Evolutionary conservation across 2,888 invertebrate genomes (phyloP), one percentile per base, ranked within the genome.

Genomic region (Chalcis sispes): DNA sequence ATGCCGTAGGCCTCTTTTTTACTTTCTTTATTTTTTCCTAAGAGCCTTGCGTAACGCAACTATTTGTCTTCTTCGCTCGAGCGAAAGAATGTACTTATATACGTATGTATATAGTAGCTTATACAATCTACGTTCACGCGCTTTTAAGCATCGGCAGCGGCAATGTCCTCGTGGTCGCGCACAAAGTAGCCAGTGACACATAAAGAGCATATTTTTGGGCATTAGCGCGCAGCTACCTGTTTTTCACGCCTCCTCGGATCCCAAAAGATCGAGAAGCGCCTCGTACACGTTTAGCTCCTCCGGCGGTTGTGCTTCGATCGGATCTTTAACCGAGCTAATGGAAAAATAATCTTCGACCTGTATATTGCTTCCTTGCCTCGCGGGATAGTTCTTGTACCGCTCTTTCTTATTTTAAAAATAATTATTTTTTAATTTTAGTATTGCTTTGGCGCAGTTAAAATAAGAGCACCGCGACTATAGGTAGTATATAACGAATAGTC

Each of bases 121-220:
- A n/a, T n/a, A n/a, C n/a, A n/a, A n/a, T n/a, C 8, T 36, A 36
- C 36, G 36, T 54, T 54, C 40, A 59, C 23, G 59, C 23, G 40
- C 20, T 62, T 18, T 62, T 48, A 10, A 42, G 27, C 61, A 61
- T 15, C 10, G 8, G 10, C 15, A 10, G 20, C 7, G 25, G 13
- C 2, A 1, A 32, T 18, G 8, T 2, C 8, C 5, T 61, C 1
- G 23, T 46, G 2, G 8, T 61, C n/a, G n/a, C 75, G 81, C 81
- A 85, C 82, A 85, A 85, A 87, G 86, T 86, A 86, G 85, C 85
- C 84, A 88, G 86, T 87, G 88, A 88, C 88, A 88, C 87, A 87
- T 88, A 87, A 88, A 87, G 85, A 85, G 87, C 88, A 88, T 87
- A 86, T 86, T 87, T 88, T 83, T 69, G 82, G 80, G 87, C 78